These are phyloP conservation scores for Rhinophrynus dorsalis DNA, from an alignment of 2,797 vertebrate genomes.

Conservation along the genomic window DNA sequence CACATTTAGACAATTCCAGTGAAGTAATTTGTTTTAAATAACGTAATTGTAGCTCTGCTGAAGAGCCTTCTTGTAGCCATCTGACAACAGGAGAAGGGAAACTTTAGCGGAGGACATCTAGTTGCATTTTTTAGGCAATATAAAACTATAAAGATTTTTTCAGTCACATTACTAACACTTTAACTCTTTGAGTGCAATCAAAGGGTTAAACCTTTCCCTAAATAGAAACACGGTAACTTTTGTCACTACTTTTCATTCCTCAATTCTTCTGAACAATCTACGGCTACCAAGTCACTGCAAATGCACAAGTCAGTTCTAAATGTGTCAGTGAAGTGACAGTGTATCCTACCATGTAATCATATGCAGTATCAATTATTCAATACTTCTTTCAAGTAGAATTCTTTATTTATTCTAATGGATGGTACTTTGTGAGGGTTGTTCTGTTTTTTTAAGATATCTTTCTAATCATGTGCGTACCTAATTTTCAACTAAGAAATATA, in stretches of 20 bases:
- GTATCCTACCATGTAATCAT: conserved; percentile 38
- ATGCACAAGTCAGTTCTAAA: conserved; percentile 31
- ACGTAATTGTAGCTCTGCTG: too few species aligned
- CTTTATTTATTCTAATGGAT: conserved; percentile 43
- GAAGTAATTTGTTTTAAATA: too few species aligned
- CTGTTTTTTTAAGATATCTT: conserved; percentile 20
- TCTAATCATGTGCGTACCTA: not conserved
- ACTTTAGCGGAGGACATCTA: too few species aligned
- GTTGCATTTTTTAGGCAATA: too few species aligned
- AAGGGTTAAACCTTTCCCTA: not conserved
- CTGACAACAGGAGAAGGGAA: too few species aligned
- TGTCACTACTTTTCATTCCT: conserved; percentile 15
- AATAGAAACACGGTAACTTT: conserved; percentile 6
- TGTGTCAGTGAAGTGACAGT: conserved; percentile 32
- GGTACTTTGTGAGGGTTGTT: conserved; percentile 39
- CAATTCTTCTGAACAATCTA: conserved; percentile 9
- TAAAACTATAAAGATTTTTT: too few species aligned
- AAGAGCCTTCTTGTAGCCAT: too few species aligned
- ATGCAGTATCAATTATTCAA: conserved; percentile 37
- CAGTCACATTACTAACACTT: too few species aligned
- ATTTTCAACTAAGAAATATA: not conserved
- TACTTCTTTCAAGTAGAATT: conserved; percentile 37
- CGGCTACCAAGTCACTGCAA: conserved; percentile 18
- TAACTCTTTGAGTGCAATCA: too few species aligned
- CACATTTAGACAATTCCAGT: too few species aligned